Evolutionary conservation across 2,113 vertebrate genomes (phyloP), one percentile per base, ranked within the genome.

Genomic region (Peromyscus leucopus): DNA sequence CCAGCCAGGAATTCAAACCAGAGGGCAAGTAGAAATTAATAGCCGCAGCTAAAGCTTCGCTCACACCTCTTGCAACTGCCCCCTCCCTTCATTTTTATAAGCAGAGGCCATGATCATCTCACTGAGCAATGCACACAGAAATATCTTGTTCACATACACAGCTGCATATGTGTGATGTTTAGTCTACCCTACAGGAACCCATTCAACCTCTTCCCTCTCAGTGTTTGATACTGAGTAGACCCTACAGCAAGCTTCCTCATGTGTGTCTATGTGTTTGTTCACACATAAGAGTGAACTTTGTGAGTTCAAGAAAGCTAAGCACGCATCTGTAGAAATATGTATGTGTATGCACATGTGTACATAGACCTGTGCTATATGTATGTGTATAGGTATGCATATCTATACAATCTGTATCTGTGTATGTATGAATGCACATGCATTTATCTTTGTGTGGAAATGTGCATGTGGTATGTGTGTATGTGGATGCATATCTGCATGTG

Each of bases 41-140:
- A 51, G 48, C 46, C 72, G 82, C 33, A 65, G 31, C 42, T 15
- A 36, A 69, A 19, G 0, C 33, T 86, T 55, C 69, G n/a, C 0
- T 26, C 71, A 0, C 1, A 0, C 1, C 4, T 89, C 28, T 65
- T 5, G 1, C 7, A 26, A 55, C 1, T 17, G 19, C 67, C 31
- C 36, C n/a, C n/a, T 7, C 57, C 21, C 6, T 17, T 90, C 57
- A 5, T 71, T 93, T 24, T 63, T 67, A n/a, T 19, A 36, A 22
- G 86, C 33, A 59, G 8, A 55, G 36, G 36, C 8, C 21, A 7
- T 31, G 24, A 28, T 42, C n/a, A 33, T 46, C 36, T 71, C 16
- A 39, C 19, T 26, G 8, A 46, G 42, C 19, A 39, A 0, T 59
- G 31, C 15, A 31, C 2, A 74, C 22, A 57, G 65, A 90, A 91